These are phyloP conservation scores for Salticus scenicus DNA, from an alignment of 2,888 invertebrate genomes.

Conservation along the genomic window DNA sequence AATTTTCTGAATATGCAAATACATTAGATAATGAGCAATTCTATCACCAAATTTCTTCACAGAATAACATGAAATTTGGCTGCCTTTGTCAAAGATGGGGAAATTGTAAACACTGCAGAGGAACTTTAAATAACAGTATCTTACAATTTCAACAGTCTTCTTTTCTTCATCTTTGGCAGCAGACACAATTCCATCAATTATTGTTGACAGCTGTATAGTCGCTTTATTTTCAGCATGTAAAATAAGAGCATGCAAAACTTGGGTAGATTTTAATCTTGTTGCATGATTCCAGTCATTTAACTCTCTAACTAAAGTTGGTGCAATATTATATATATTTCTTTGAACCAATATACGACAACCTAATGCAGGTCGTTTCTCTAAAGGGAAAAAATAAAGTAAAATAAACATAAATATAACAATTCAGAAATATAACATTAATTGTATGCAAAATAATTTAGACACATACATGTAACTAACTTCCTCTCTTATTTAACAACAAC, in stretches of 20 bases:
- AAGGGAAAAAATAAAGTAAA: background rate
- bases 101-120: too few species aligned
- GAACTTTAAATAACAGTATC: background rate
- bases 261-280: conserved; percentile 83
- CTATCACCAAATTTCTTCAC: too few species aligned
- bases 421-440: too few species aligned
- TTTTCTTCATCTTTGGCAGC: conserved; percentile 83
- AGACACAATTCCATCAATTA: conserved; percentile 80
- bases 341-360: conserved; percentile 89
- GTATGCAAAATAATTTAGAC: too few species aligned
- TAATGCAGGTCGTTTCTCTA: conserved; percentile 86
- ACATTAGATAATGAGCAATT: too few species aligned
- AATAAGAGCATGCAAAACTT: conserved; percentile 83
- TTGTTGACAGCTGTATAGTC: conserved; percentile 82
- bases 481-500: too few species aligned
- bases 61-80: too few species aligned
- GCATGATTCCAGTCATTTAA: conserved; percentile 85
- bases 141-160: conserved; percentile 76
- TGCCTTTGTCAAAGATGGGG: too few species aligned
- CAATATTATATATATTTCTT: conserved; percentile 84
- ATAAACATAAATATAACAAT: background rate
- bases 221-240: conserved; percentile 85
- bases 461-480: too few species aligned
- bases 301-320: conserved; percentile 83
- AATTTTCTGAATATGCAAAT: too few species aligned